A percentile compares a stretch with the other conserved stretches of the same genome.
phyloP scores from a whole-genome alignment of 2,888 invertebrate species.

The Tachystola acroxantha region DNA sequence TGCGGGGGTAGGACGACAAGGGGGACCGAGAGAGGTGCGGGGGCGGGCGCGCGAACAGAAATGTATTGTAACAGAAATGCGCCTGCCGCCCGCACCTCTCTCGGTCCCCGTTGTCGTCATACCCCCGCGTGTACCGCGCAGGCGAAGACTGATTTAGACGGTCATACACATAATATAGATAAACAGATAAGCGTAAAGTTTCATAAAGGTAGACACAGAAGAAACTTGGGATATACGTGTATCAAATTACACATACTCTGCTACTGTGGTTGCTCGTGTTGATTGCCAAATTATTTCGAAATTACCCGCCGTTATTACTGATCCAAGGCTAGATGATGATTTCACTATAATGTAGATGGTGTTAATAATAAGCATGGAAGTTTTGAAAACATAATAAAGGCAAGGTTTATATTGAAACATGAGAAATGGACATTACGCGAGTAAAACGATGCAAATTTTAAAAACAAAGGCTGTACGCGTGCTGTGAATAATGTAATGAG shows the following conservation, averaged over 20 bases:
- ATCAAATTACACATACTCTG: slow-evolving; percentile 20
- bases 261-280: slow-evolving; percentile 8
- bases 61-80: too few relatives aligned
- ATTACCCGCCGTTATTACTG: slow-evolving; percentile 1
- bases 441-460: slow-evolving; percentile 8
- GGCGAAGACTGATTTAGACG: too few relatives aligned
- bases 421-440: slow-evolving; percentile 1
- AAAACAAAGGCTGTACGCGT: slow-evolving; percentile 22
- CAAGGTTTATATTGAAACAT: background rate
- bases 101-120: too few relatives aligned
- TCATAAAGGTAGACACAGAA: too few relatives aligned
- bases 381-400: background rate
- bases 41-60: too few relatives aligned
- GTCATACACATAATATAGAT: too few relatives aligned
- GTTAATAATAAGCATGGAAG: background rate
- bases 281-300: slow-evolving; percentile 7
- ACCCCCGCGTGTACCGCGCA: too few relatives aligned
- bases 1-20: too few relatives aligned
- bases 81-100: too few relatives aligned
- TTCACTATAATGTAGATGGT: background rate
- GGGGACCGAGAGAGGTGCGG: too few relatives aligned
- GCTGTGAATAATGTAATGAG: slow-evolving; percentile 32
- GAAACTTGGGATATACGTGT: slow-evolving; percentile 23
- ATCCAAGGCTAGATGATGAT: background rate
- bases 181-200: too few relatives aligned